These are phyloP conservation scores for Vanessa atalanta DNA, from an alignment of 1,140 invertebrate genomes.

Conservation along the genomic window DNA sequence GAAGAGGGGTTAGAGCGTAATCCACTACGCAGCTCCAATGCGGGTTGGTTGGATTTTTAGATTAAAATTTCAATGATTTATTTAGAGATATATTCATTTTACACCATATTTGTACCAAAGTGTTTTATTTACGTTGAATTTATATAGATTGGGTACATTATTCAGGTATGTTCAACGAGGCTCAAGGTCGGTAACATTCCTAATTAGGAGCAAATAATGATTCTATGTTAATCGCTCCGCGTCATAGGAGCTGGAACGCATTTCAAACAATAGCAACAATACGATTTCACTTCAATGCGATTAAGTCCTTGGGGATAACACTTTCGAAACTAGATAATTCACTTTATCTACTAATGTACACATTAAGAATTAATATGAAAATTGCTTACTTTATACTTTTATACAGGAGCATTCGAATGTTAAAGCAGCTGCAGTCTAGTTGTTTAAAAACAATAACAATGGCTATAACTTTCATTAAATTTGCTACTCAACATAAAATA, in stretches of 20 bases:
- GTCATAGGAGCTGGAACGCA: constrained; percentile 28
- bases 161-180: constrained; percentile 26
- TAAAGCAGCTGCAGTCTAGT: not conserved
- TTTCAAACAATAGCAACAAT: constrained; percentile 26
- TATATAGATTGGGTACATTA: not conserved
- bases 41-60: too few species aligned
- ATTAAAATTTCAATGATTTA: too few species aligned
- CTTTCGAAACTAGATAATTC: constrained; percentile 31
- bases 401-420: not conserved
- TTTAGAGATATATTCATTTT: too few species aligned
- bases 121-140: not conserved
- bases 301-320: constrained; percentile 22
- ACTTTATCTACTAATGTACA: not conserved
- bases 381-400: not conserved
- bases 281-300: constrained; percentile 25
- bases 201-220: constrained; percentile 47
- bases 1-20: too few species aligned
- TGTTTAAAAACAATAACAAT: too few species aligned
- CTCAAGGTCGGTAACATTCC: constrained; percentile 50
- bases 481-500: too few species aligned
- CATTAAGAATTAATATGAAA: constrained; percentile 5
- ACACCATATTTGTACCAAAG: not conserved
- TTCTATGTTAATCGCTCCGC: constrained; percentile 49
- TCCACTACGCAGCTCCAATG: too few species aligned
- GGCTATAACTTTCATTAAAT: too few species aligned